A percentile compares a stretch with the other conserved stretches of the same genome.
phyloP scores from a whole-genome alignment of 2,797 vertebrate species.

The Sciaenops ocellatus region DNA sequence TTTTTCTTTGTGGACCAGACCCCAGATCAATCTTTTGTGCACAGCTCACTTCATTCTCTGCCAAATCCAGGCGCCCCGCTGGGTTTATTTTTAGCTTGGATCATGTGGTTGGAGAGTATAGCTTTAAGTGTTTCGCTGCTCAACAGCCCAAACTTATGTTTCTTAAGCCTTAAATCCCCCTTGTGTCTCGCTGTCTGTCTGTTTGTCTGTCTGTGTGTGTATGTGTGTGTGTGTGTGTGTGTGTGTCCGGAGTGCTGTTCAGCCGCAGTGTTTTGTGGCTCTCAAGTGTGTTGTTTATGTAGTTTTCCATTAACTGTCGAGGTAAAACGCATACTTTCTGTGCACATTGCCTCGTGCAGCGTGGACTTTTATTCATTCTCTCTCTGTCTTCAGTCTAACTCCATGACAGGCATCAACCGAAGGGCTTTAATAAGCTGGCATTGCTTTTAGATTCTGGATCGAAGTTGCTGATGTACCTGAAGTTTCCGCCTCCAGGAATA shows the following conservation, averaged over 20 bases:
- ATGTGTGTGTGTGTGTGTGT: slow-evolving; percentile 8
- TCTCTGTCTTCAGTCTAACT: background rate
- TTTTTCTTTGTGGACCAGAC: slow-evolving; percentile 43
- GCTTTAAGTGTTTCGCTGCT: slow-evolving; percentile 28
- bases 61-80: slow-evolving; percentile 53
- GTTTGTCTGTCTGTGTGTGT: background rate
- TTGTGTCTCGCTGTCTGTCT: slow-evolving; percentile 2
- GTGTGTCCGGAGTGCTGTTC: slow-evolving; percentile 4
- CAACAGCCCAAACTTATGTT: slow-evolving; percentile 32
- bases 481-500: background rate
- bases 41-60: slow-evolving; percentile 45
- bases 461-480: background rate
- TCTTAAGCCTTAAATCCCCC: slow-evolving; percentile 43
- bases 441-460: background rate
- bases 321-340: background rate
- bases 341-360: background rate
- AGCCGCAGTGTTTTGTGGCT: slow-evolving; percentile 15
- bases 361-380: background rate
- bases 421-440: background rate
- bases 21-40: slow-evolving; percentile 40
- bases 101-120: slow-evolving; percentile 36
- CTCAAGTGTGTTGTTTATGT: slow-evolving; percentile 15
- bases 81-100: slow-evolving; percentile 66
- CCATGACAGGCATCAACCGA: background rate
- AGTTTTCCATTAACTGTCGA: slow-evolving; percentile 26